phyloP scores from a whole-genome alignment of 2,797 vertebrate species.

The Monodelphis domestica region DNA sequence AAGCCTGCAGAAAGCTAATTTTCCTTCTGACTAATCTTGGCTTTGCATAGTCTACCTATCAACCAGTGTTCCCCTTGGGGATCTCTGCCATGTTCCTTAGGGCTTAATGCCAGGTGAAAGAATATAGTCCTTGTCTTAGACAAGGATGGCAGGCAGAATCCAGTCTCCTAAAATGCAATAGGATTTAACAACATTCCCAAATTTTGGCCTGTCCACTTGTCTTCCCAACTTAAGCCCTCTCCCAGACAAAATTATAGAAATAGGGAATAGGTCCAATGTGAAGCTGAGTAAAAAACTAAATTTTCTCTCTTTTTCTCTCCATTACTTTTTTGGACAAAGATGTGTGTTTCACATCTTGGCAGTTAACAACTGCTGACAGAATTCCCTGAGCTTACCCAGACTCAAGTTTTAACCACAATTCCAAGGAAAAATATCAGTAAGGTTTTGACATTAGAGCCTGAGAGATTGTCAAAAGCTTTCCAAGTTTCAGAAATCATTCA shows the following conservation, averaged over 20 bases:
- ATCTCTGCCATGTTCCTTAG: background rate
- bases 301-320: background rate
- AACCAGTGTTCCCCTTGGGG: background rate
- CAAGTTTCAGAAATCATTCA: background rate
- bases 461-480: slow-evolving; percentile 21
- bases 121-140: background rate
- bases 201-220: background rate
- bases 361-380: slow-evolving; percentile 3
- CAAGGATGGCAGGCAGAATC: background rate
- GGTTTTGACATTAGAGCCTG: background rate
- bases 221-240: background rate
- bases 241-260: background rate
- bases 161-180: background rate
- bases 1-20: background rate
- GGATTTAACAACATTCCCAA: background rate
- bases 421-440: background rate
- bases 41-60: background rate
- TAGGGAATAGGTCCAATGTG: background rate
- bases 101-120: background rate
- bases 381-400: background rate
- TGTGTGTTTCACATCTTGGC: background rate
- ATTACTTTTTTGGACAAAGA: background rate
- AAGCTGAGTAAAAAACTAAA: background rate
- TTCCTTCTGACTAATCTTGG: background rate
- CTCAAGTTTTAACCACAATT: background rate